Percentiles rank a stretch among this genome's conserved stretches.
phyloP scores from a whole-genome alignment of 2,888 invertebrate genomes.

The Hemicrepidius hirtus region DNA sequence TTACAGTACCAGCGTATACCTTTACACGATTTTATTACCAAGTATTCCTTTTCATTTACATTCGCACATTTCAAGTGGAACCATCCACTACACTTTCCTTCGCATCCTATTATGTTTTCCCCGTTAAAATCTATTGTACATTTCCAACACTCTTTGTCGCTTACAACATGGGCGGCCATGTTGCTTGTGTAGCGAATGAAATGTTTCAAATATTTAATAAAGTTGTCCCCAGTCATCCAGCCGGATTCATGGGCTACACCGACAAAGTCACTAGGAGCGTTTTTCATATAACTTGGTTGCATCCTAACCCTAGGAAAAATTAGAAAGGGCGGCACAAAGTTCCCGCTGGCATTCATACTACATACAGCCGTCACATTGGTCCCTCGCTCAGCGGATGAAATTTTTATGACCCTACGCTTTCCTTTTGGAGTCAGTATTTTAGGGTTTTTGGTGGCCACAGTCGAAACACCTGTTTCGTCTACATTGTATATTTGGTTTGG shows the following conservation, averaged over 20 bases:
- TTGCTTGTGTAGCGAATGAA: too few relatives aligned
- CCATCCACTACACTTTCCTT: neutral
- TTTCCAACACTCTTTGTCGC: neutral
- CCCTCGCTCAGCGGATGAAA: neutral
- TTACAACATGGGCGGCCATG: too few relatives aligned
- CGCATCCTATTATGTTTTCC: neutral
- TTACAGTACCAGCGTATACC: neutral
- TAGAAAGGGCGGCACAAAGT: neutral
- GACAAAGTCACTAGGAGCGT: constrained; percentile 64
- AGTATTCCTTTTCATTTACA: neutral
- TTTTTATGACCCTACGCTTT: neutral
- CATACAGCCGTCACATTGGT: neutral
- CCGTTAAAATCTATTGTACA: neutral
- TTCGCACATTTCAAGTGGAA: neutral
- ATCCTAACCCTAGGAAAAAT: constrained; percentile 7
- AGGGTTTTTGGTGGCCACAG: constrained; percentile 59
- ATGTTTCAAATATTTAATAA: constrained; percentile 57
- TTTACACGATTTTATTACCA: neutral
- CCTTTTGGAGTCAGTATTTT: constrained; percentile 15
- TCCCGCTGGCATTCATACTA: neutral
- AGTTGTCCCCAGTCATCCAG: constrained; percentile 62
- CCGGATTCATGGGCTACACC: constrained; percentile 62
- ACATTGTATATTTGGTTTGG: constrained; percentile 59
- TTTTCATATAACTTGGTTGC: constrained; percentile 60
- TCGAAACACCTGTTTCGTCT: constrained; percentile 66